Evolutionary conservation across 2,888 invertebrate species (phyloP).

Genomic region (Ctena decussata): DNA sequence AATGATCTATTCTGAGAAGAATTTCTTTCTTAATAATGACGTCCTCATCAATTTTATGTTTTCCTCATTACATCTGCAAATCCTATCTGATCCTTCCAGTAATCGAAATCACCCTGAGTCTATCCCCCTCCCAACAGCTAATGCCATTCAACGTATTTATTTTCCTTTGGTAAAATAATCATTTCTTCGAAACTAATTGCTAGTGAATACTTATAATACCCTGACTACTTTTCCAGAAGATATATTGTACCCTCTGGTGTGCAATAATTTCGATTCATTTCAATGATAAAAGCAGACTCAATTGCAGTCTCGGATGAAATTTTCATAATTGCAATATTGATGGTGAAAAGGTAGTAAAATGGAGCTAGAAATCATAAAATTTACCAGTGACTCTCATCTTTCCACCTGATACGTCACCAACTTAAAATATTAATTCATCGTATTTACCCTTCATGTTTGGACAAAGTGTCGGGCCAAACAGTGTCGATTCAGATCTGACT

Average conservation of each 20-base stretch:
- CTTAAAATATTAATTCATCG: too few species aligned
- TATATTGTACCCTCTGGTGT: background rate
- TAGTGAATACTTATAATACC: background rate
- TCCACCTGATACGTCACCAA: too few species aligned
- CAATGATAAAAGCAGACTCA: background rate
- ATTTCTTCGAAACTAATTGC: conserved; percentile 20
- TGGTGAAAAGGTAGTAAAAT: background rate
- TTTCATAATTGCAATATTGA: background rate
- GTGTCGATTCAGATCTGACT: too few species aligned
- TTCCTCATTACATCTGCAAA: conserved; percentile 4
- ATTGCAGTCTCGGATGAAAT: background rate
- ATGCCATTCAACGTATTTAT: conserved; percentile 43
- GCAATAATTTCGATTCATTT: background rate
- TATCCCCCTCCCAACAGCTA: conserved; percentile 21
- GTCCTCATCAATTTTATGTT: background rate
- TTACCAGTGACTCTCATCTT: too few species aligned
- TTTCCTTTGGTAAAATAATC: conserved; percentile 52
- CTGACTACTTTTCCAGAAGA: conserved; percentile 2
- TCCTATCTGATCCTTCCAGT: background rate
- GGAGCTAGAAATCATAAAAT: too few species aligned
- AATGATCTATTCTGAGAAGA: background rate
- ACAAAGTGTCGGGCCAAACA: too few species aligned
- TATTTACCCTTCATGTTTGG: too few species aligned
- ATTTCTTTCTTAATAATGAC: background rate
- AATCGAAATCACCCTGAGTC: background rate